Base-by-base conservation (phyloP, 2,113 vertebrate species). In the Charadrius vociferus region DNA sequence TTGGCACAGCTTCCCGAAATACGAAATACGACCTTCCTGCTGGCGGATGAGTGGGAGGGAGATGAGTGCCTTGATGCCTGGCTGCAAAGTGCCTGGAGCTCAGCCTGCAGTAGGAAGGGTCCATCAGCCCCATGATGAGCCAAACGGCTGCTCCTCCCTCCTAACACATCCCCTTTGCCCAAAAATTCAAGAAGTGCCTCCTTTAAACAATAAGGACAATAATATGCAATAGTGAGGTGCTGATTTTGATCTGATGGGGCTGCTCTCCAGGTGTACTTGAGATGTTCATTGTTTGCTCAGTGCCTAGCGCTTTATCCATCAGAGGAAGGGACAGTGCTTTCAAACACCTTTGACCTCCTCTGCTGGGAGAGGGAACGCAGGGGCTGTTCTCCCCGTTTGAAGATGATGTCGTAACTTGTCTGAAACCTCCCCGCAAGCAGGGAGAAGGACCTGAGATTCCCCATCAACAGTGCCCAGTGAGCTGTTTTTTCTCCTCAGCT, bases 221-320 rank as follows among this genome's bases (percentile, higher is more conserved):
- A 34, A 58, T 1, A 7, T 58, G 41, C 26, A 23, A 5, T 18
- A 36, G 59, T 2, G 47, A 81, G 63, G 11, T 66, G 59, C 12
- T 56, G 65, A 7, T 50, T 61, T 50, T 23, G 45, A 14, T 63
- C 62, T 50, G 81, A 30, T 53, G 7, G 47, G 36, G 41, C 43
- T 55, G 73, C n/a, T 81, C 43, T 55, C 29, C 24, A 14, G 32
- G 14, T 16, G 26, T 52, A 39, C 55, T 50, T 0, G 0, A 85
- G 61, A 16, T 27, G 83, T 52, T 88, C 9, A 5, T 50, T 1
- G 14, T 23, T 70, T 32, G 39, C 55, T 52, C 61, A 1, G 36
- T 1, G 3, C 65, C 62, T 0, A 0, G 34, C 1, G 1, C 50
- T 24, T 50, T 21, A 34, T 26, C 61, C 0, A 0, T n/a, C 22